Conservation (phyloP, 2,797 vertebrate species). For the Tiaroga cobitis region DNA sequence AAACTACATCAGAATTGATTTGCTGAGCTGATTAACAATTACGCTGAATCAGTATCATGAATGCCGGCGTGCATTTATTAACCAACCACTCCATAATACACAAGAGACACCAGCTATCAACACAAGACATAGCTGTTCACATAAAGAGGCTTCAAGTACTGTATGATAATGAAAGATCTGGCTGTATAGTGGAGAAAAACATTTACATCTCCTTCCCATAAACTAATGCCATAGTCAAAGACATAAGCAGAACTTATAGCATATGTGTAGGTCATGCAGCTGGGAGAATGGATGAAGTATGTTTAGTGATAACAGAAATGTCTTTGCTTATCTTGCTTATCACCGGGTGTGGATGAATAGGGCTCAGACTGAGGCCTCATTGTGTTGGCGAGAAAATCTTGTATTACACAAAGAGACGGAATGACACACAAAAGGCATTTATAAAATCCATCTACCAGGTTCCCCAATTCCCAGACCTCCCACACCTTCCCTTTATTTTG, state of each 20-base stretch:
- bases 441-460: slow-evolving; percentile 9
- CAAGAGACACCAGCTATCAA: background rate
- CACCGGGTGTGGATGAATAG: background rate
- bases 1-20: background rate
- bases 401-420: background rate
- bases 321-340: slow-evolving; percentile 20
- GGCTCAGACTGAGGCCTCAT: background rate
- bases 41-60: background rate
- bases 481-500: slow-evolving; percentile 1
- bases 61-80: background rate
- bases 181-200: background rate
- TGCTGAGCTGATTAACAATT: background rate
- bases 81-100: background rate
- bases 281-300: background rate
- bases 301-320: background rate
- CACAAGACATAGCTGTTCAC: background rate
- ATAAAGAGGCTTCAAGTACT: background rate
- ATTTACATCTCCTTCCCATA: background rate
- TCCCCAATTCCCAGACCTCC: background rate
- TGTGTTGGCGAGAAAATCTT: slow-evolving; percentile 6
- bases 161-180: background rate
- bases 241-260: background rate
- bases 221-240: background rate
- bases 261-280: background rate
- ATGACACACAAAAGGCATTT: background rate